Base-by-base conservation (phyloP, 1,140 invertebrate genomes). In the Drusus annulatus region DNA sequence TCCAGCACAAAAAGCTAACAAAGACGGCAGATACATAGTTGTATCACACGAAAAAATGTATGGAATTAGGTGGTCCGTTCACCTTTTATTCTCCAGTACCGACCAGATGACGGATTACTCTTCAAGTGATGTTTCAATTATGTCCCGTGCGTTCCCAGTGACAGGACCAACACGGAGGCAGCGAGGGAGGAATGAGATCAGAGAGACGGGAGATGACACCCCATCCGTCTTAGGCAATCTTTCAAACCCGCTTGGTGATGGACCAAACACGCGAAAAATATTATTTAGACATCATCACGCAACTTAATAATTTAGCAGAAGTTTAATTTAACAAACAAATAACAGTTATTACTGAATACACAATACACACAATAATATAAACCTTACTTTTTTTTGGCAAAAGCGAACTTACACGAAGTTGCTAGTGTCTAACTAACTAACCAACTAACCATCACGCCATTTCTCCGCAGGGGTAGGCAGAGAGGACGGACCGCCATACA, bases 41-140 rank as follows among this genome's bases (percentile, higher is more conserved):
- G 17, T 23, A 19, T 23, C 19, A 21, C 19, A 13, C 56, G 17
- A 17, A 60, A 19, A 60, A 19, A 10, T 60, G 5, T 15, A 19
- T 19, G 19, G 19, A 60, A 3, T 17, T 17, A 17, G 56, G 17
- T 45, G 36, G 36, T 13, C 36, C 10, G 36, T 16, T 17, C 19
- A 23, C 56, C 54, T 60, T 23, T n/a, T 19, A 19, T 60, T 0
- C 17, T 60, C 0, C 1, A 21, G n/a, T 56, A 17, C 54, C 54
- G n/a, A 1, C 54, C 56, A 13, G 7, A 60, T 60, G 56, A 60
- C 56, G 19, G 56, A 60, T 60, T 23, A 17, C 56, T 60, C 56
- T 60, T 60, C 19, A 23, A 23, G 17, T 23, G 56, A 60, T 60
- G 19, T 60, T 60, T 60, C 56, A 60, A 60, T 60, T 60, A 60